phyloP scores from a whole-genome alignment of 2,888 invertebrate genomes.

The Chloromyia formosa region DNA sequence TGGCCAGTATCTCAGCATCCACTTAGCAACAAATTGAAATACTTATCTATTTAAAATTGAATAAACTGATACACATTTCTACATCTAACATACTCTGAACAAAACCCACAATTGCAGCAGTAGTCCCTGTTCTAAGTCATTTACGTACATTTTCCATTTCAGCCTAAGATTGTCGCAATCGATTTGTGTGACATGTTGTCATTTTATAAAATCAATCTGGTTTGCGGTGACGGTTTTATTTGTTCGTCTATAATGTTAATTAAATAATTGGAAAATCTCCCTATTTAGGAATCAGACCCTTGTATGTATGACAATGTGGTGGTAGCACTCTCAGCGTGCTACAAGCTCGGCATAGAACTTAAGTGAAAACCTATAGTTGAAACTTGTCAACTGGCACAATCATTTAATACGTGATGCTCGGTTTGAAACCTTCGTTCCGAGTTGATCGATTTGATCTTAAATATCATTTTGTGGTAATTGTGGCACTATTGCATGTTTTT shows the following conservation, averaged over 20 bases:
- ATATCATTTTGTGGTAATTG: constrained; percentile 39
- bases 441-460: constrained; percentile 37
- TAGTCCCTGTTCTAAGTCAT: too few species aligned
- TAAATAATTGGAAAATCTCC: constrained; percentile 43
- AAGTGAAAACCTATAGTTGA: constrained; percentile 5
- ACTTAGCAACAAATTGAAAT: too few species aligned
- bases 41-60: too few species aligned
- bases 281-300: constrained; percentile 36
- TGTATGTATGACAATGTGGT: not conserved
- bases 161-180: constrained; percentile 32
- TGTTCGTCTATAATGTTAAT: constrained; percentile 43
- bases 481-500: constrained; percentile 5
- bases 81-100: too few species aligned
- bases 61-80: too few species aligned
- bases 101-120: too few species aligned
- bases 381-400: constrained; percentile 16
- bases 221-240: constrained; percentile 42
- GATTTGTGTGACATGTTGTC: constrained; percentile 41
- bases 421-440: not conserved
- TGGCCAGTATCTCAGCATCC: too few species aligned
- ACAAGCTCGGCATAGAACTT: not conserved
- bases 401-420: constrained; percentile 11
- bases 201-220: constrained; percentile 11
- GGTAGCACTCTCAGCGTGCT: too few species aligned
- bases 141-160: not conserved